Conservation (phyloP, 2,797 vertebrate genomes). For the Poeciliopsis gracilis region DNA sequence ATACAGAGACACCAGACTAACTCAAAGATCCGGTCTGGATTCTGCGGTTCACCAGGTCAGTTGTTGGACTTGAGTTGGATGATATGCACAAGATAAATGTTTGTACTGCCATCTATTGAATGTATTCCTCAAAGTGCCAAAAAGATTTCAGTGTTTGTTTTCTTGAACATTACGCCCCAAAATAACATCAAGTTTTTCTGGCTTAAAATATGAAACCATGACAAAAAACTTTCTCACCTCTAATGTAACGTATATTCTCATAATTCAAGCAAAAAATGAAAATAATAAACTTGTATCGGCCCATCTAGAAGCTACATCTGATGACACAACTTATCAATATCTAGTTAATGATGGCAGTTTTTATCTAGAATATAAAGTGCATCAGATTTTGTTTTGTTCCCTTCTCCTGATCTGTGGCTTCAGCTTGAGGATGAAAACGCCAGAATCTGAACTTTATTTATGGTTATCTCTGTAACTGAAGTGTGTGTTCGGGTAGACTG, state of each 20-base stretch:
- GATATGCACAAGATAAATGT: not conserved
- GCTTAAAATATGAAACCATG: not conserved
- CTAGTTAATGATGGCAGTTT: not conserved
- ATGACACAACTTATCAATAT: not conserved
- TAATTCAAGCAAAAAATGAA: not conserved
- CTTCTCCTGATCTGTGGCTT: not conserved
- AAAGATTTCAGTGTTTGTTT: not conserved
- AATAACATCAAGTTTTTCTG: not conserved
- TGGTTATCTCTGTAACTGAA: not conserved
- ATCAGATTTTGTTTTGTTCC: not conserved
- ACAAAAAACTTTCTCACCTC: not conserved
- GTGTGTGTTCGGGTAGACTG: not conserved
- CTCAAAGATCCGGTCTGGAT: not conserved
- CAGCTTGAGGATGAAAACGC: not conserved
- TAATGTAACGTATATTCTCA: not conserved
- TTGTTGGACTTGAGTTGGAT: not conserved
- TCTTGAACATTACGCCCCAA: not conserved
- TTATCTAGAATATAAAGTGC: not conserved
- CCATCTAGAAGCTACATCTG: not conserved
- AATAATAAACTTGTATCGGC: not conserved
- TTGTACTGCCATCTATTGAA: not conserved
- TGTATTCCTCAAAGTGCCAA: not conserved
- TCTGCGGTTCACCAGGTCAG: not conserved
- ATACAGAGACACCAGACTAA: not conserved
- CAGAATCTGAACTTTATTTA: not conserved